Percentiles rank a stretch among this genome's conserved stretches.
phyloP scores from a whole-genome alignment of 2,113 vertebrate genomes.

The Semicossyphus pulcher region DNA sequence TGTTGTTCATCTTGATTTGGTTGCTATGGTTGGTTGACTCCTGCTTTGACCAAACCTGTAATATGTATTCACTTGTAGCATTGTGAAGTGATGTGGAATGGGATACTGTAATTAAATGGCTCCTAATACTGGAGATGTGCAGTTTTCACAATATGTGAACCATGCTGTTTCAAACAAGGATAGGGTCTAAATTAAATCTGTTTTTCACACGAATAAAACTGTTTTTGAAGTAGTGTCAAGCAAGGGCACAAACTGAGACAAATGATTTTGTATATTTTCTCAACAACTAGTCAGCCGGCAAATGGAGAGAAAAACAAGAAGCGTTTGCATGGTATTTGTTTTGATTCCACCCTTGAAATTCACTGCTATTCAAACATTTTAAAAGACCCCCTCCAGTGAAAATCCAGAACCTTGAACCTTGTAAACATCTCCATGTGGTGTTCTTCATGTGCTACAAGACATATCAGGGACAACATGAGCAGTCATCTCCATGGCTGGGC shows the following conservation, averaged over 20 bases:
- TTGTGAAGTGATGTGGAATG: conserved; percentile 14
- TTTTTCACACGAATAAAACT: background rate
- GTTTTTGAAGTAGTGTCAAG: background rate
- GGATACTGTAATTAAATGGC: background rate
- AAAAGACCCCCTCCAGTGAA: too few relatives aligned
- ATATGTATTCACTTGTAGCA: conserved; percentile 15
- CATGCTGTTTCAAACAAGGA: conserved; percentile 8
- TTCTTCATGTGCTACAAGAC: too few relatives aligned
- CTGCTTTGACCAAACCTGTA: conserved; percentile 4
- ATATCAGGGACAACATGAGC: too few relatives aligned
- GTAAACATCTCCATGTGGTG: too few relatives aligned
- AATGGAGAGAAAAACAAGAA: background rate
- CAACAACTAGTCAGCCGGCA: background rate
- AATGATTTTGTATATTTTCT: conserved; percentile 12
- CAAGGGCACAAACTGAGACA: background rate
- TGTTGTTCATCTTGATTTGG: conserved; percentile 53
- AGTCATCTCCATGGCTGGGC: too few relatives aligned
- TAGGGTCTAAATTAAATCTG: background rate
- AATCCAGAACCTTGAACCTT: too few relatives aligned
- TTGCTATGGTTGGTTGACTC: conserved; percentile 18
- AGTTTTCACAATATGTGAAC: background rate
- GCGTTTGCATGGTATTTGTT: too few relatives aligned
- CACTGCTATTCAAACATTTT: too few relatives aligned
- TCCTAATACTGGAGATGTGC: background rate
- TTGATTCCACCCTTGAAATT: too few relatives aligned